Base-by-base conservation (phyloP, 2,113 vertebrate genomes). In the Suricata suricatta region DNA sequence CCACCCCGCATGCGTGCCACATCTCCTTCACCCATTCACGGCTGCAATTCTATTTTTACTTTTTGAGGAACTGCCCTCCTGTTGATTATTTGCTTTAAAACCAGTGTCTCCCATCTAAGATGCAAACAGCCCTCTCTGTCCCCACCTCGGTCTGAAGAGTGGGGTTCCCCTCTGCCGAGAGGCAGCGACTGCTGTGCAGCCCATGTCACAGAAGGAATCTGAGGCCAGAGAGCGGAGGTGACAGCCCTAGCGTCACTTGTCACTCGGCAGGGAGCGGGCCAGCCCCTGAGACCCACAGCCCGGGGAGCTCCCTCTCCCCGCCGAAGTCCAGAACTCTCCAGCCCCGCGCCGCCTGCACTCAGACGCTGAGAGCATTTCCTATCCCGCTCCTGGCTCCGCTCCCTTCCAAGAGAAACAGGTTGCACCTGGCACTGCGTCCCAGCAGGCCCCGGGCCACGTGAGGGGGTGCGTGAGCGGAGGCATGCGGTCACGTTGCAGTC, bases 331-430 rank as follows among this genome's bases (percentile, higher is more conserved):
- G 90, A 86, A 57, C 4, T 12, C 23, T 80, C 69, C 76, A 33
- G n/a, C 31, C 90, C 41, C 69, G 44, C 9, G 44, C 9, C 2
- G 50, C 68, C 82, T 57, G 29, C 2, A 1, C 35, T 17, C 41
- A 19, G 82, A 60, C 0, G 0, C 74, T 27, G 71, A 72, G 64
- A 15, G n/a, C 64, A 15, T 33, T 80, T 89, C 85, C 93, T 71
- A 35, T 38, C 71, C n/a, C 29, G 0, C n/a, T 60, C 31, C 63
- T 25, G 81, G 50, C 90, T 27, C 95, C 0, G 15, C 6, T 80
- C 52, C 60, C 77, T 80, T 90, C 93, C 86, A 68, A 95, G 96
- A 84, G 97, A 96, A 96, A 95, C 96, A 95, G 95, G 87, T 35
- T 88, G 90, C 93, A 85, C 90, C 97, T 96, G 97, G 86, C 80